phyloP scores from a whole-genome alignment of 2,113 vertebrate species.

The Catharus fuscescens region DNA sequence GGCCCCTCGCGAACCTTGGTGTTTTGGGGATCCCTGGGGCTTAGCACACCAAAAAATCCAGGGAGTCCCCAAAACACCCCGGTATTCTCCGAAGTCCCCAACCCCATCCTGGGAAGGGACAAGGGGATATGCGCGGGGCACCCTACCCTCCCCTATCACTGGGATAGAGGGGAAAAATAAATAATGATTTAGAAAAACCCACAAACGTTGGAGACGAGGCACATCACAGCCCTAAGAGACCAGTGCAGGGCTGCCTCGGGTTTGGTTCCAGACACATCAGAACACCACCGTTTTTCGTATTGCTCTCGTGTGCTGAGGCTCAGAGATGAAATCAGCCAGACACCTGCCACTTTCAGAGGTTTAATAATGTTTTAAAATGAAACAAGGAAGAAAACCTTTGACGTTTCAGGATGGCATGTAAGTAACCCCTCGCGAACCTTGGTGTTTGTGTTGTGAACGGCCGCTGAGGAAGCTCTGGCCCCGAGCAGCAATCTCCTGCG shows the following conservation, averaged over 20 bases:
- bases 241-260: background rate
- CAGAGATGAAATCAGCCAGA: background rate
- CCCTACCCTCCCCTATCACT: background rate
- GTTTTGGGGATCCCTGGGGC: background rate
- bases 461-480: background rate
- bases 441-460: fast-evolving
- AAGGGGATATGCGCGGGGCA: background rate
- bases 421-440: too few species aligned
- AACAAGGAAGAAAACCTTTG: background rate
- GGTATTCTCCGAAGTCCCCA: background rate
- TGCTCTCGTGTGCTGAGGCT: background rate
- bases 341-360: background rate
- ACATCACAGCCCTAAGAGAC: fast-evolving
- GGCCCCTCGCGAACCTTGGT: too few species aligned
- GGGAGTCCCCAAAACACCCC: background rate
- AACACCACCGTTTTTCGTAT: fast-evolving
- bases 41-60: background rate
- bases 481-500: fast-evolving
- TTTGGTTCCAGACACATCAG: fast-evolving
- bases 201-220: fast-evolving
- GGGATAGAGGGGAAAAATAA: background rate
- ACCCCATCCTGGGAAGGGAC: background rate
- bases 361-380: background rate
- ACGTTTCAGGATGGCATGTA: background rate
- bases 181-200: fast-evolving